Evolutionary conservation across 2,888 invertebrate species (phyloP).

Genomic region (Lasioglossum lativentre): DNA sequence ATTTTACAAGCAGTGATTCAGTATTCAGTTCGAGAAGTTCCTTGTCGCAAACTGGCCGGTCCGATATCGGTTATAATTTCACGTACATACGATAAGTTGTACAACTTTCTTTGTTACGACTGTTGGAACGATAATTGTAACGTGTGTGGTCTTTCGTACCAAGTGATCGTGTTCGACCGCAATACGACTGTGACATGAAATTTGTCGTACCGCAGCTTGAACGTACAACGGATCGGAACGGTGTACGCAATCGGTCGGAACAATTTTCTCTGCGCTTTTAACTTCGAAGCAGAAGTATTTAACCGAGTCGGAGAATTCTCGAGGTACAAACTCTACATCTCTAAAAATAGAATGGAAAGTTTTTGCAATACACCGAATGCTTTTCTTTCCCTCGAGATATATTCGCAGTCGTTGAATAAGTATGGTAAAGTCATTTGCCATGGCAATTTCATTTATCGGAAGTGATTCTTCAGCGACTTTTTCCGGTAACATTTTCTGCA

Average conservation of each 20-base stretch:
- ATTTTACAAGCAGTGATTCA: neutral
- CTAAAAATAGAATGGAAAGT: conserved; percentile 1
- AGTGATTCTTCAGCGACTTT: neutral
- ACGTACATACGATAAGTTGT: neutral
- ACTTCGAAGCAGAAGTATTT: neutral
- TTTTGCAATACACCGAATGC: neutral
- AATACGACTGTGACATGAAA: conserved; percentile 2
- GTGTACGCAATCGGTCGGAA: neutral
- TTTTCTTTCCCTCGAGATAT: neutral
- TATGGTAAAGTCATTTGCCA: neutral
- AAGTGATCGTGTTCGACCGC: neutral
- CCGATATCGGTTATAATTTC: neutral
- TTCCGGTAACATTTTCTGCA: neutral
- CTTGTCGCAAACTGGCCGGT: neutral
- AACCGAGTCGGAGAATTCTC: neutral
- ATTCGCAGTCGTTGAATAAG: neutral
- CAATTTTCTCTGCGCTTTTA: neutral
- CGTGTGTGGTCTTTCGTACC: neutral
- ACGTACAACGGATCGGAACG: neutral
- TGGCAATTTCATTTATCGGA: neutral
- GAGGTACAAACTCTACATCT: neutral
- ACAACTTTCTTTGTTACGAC: neutral
- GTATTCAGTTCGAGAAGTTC: neutral
- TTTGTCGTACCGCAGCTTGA: neutral
- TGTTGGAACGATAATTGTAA: neutral